phyloP scores from a whole-genome alignment of 2,888 invertebrate genomes.

The Ormyrus thymus region DNA sequence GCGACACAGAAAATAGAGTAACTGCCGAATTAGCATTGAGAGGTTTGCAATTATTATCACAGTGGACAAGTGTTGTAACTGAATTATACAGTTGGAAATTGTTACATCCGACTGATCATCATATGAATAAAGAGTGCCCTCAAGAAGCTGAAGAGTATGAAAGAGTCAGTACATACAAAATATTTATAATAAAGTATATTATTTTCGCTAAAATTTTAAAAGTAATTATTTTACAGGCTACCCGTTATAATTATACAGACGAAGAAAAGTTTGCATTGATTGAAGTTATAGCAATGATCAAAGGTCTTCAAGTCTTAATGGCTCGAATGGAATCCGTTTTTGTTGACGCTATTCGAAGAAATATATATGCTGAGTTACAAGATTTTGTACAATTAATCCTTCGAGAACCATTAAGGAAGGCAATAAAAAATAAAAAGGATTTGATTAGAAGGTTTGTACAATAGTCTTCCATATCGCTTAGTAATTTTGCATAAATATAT shows the following conservation, averaged over 20 bases:
- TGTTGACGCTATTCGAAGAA: conserved; percentile 90
- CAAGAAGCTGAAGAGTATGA: conserved; percentile 99
- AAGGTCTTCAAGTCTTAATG: conserved; percentile 97
- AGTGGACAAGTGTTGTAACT: conserved; percentile 98
- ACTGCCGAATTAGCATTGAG: conserved; percentile 93
- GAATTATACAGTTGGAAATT: conserved; percentile 99
- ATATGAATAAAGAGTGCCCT: conserved; percentile 95
- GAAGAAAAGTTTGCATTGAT: conserved; percentile 98
- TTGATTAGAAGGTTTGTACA: conserved; percentile 84
- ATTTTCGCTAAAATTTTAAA: conserved; percentile 1
- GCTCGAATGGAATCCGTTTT: conserved; percentile 98
- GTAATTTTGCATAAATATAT: neutral
- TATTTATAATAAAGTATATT: neutral
- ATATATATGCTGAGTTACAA: conserved; percentile 97
- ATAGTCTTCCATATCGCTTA: conserved; percentile 5
- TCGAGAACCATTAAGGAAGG: conserved; percentile 94
- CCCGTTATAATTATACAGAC: conserved; percentile 96
- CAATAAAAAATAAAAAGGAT: conserved; percentile 98
- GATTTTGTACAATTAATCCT: conserved; percentile 94
- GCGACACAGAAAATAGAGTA: conserved; percentile 92
- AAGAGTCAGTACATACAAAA: conserved; percentile 78
- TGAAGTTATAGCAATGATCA: conserved; percentile 99
- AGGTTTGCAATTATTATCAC: conserved; percentile 94
- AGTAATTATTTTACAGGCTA: conserved; percentile 80
- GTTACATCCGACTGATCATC: conserved; percentile 97